These are phyloP conservation scores for Eurystomus gularis DNA, from an alignment of 2,113 vertebrate genomes.

Conservation along the genomic window DNA sequence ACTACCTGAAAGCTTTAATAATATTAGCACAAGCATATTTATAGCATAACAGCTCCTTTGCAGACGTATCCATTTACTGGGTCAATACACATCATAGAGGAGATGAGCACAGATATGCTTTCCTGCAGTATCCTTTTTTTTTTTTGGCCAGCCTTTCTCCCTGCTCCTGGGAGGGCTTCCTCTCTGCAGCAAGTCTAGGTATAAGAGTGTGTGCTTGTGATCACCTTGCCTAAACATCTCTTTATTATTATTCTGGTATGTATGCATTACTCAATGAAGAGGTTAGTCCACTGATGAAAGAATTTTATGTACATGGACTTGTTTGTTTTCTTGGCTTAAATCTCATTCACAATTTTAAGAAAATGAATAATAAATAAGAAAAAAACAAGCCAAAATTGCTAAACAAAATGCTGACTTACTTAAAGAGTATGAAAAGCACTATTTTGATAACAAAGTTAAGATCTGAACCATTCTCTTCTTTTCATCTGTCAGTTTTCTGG, in stretches of 20 bases:
- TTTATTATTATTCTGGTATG: background rate
- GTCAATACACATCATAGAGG: constrained; percentile 40
- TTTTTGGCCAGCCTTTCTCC: background rate
- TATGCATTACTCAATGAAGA: background rate
- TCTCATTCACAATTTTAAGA: background rate
- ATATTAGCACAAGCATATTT: constrained; percentile 53
- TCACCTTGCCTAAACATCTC: background rate
- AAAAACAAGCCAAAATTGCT: background rate
- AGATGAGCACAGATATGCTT: constrained; percentile 35
- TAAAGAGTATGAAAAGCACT: background rate
- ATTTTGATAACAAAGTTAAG: background rate
- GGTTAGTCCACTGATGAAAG: background rate
- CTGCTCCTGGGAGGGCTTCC: background rate
- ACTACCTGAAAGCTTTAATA: constrained; percentile 41
- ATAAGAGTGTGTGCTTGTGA: background rate
- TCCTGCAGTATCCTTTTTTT: background rate
- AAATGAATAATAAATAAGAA: background rate
- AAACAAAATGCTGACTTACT: background rate
- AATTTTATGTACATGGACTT: background rate
- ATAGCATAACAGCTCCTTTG: constrained; percentile 23
- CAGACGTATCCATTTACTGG: constrained; percentile 62
- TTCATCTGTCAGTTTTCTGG: background rate
- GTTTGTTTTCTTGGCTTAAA: background rate
- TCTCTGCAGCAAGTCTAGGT: background rate
- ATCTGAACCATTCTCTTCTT: background rate